These are phyloP conservation scores for Tetragonisca angustula DNA, from an alignment of 2,888 invertebrate genomes.

Conservation along the genomic window DNA sequence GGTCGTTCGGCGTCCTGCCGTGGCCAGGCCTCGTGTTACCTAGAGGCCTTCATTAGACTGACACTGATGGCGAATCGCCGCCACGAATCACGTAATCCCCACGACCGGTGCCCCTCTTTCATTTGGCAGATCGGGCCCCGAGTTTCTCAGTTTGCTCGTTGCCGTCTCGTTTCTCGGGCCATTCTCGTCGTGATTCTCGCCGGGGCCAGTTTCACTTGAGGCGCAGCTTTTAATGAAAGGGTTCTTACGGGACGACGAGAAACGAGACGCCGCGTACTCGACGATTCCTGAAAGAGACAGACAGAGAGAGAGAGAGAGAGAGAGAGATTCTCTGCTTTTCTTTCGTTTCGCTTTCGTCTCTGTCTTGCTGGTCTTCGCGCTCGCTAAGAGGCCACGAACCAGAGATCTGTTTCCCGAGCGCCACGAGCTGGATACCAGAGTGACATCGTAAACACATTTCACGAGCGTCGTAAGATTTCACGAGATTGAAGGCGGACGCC, in stretches of 20 bases:
- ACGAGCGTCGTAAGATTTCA: background rate
- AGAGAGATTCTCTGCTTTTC: background rate
- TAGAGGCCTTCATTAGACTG: slow-evolving; percentile 77
- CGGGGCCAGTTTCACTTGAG: slow-evolving; percentile 49
- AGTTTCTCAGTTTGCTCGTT: slow-evolving; percentile 25
- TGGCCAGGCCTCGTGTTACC: slow-evolving; percentile 72
- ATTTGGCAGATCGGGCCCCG: slow-evolving; percentile 69
- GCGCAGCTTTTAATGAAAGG: slow-evolving; percentile 67
- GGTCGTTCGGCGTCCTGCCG: slow-evolving; percentile 73
- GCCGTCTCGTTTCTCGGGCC: slow-evolving; percentile 49
- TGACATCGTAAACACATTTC: background rate
- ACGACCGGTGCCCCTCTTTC: slow-evolving; percentile 61
- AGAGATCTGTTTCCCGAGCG: slow-evolving; percentile 19
- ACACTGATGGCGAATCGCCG: slow-evolving; percentile 77
- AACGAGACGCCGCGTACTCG: slow-evolving; percentile 23
- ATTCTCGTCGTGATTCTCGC: slow-evolving; percentile 46
- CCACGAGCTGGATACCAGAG: background rate
- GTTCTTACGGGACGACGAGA: slow-evolving; percentile 46
- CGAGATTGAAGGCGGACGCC: background rate
- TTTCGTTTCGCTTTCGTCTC: slow-evolving; percentile 22
- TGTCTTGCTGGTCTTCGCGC: background rate
- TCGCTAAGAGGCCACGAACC: no score
- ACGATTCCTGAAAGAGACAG: slow-evolving; percentile 9
- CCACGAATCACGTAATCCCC: slow-evolving; percentile 77
- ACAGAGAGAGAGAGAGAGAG: no score